Base-by-base conservation (phyloP, 2,797 vertebrate genomes). In the Selene dorsalis region DNA sequence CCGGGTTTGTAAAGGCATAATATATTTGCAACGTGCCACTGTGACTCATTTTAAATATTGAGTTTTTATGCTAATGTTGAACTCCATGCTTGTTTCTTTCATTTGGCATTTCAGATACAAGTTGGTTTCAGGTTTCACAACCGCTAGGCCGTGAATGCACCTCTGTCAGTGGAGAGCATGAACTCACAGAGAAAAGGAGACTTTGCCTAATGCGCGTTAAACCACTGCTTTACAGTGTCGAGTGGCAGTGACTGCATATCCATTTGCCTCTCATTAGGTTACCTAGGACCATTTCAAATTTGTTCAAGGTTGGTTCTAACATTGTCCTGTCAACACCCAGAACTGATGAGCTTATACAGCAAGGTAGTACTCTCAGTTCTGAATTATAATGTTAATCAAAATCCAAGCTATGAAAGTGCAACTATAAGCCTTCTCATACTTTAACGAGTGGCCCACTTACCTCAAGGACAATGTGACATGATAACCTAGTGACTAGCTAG, bases 401-500 rank as follows among this genome's bases (percentile, higher is more conserved):
- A 35, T 20, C 4, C 11, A 22, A 32, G 12, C 6, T 48, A 14
- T 55, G 5, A 22, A 26, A 1, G 4, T 45, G 32, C 9, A 76
- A 39, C 12, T 76, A 53, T 45, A 30, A n/a, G 38, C 14, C 58
- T 48, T 32, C 30, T 62, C 62, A 26, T 61, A 16, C 58, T 26
- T 43, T 47, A 28, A 63, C 7, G 16, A 58, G 22, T 35, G 63
- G n/a, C 58, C 53, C 2, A 57, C 2, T 70, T 69, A 53, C 12
- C 45, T 53, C 30, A 26, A 55, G 6, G 32, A 41, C 35, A 70
- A 4, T 12, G 30, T 53, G 60, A 38, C 20, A 39, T 43, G 52
- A 74, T 79, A 52, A 73, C 30, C 55, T 4, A 26, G 17, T 47
- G 64, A 75, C 41, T 4, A 52, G 10, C 9, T 39, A 58, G 53